Evolutionary conservation across 2,113 vertebrate species (phyloP), one percentile per base, ranked within the genome.

Genomic region (Hystrix brachyura): DNA sequence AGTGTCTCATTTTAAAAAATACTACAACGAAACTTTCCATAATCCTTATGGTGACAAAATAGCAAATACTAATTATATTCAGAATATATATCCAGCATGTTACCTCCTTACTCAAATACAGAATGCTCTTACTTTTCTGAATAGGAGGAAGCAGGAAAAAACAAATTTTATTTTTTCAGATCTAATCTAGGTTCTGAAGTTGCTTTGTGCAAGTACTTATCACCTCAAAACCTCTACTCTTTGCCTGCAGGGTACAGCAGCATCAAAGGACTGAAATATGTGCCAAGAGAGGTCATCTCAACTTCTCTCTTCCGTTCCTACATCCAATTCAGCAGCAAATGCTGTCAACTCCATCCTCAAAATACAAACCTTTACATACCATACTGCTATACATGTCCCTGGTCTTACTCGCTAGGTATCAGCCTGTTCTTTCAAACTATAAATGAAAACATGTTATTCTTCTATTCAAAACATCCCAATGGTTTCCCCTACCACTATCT

Each of bases 51-150:
- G 27, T 89, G 57, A 89, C 62, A 91, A 96, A 81, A 92, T 53
- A 91, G 13, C 86, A 71, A 71, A 9, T 91, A 3, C 51, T 84
- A 79, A 71, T 53, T 91, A 60, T 91, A 78, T 71, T 74, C 13
- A 51, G 32, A 90, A 87, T 48, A 14, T 13, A 64, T 69, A 86
- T 62, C 46, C n/a, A 62, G 55, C 83, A 78, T 82, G 59, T 51
- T 83, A 46, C 3, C 51, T 83, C 32, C 51, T 84, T 11, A 34
- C 1, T 59, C 67, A 91, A 67, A 84, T 32, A 78, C 3, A 83
- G 19, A 92, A 60, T 51, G 69, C 14, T 74, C 78, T 91, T 71
- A 80, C 9, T 91, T 83, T 87, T 91, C 34, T 82, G 34, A 94
- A 71, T 78, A n/a, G 51, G 25, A 92, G 57, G 15, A 96, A 80